Evolutionary conservation across 1,140 invertebrate species (phyloP), one percentile per base, ranked within the genome.

Genomic region (Pseudomyrmex gracilis): DNA sequence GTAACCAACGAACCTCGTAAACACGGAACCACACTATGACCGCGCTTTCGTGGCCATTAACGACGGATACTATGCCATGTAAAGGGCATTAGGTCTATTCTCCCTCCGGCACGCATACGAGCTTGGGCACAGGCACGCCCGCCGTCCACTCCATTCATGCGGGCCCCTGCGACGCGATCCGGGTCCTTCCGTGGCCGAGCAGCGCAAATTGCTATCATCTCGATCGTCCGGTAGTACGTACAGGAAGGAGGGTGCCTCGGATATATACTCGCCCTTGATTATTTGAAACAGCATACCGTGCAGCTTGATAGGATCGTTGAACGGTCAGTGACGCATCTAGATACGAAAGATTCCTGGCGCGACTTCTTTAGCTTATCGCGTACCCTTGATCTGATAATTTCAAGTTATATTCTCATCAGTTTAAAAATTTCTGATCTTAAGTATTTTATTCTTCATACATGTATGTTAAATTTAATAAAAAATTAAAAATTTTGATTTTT

Each of bases 191-290:
- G 60, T 64, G 61, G 61, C 68, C 49, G 84, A 85, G 87, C 58
- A 87, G 89, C 86, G 88, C 90, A 91, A 92, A 92, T 92, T 92
- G 88, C 90, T 90, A 91, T 91, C 90, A 91, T 91, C 87, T 90
- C 88, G 89, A 92, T 90, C 88, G 86, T 63, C 85, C 87, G 84
- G 76, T 66, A 71, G 58, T 71, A 45, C 67, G 85, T 82, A 87
- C 89, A 89, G 88, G 89, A 90, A 89, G 87, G 85, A 90, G 90
- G 88, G 88, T 91, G 89, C 86, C 88, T 89, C 82, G 85, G 88
- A 89, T 90, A 80, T 60, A 71, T 53, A 43, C 24, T 66, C 49
- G 58, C 73, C 68, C 73, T 86, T 67, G 78, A 87, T 86, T 73
- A 80, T 76, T 73, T 78, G 78, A 70, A 70, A 85, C 60, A 22